phyloP scores from a whole-genome alignment of 2,888 invertebrate genomes.

The Caenorhabditis sp. region DNA sequence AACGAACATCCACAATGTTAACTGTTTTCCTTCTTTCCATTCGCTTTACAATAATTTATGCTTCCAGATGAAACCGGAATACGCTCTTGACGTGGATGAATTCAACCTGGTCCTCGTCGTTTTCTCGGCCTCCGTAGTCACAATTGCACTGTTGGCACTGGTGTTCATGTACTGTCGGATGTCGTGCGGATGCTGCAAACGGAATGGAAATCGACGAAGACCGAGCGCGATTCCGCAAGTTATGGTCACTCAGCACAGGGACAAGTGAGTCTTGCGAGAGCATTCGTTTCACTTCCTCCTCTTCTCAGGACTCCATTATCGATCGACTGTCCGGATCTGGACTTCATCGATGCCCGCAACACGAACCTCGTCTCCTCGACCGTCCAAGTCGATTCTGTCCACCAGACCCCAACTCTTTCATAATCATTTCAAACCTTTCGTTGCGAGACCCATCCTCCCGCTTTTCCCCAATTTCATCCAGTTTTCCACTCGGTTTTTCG shows the following conservation, averaged over 20 bases:
- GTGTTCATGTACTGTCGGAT: constrained; percentile 58
- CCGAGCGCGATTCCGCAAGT: constrained; percentile 58
- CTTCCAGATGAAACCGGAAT: constrained; percentile 10
- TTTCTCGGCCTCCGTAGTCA: constrained; percentile 48
- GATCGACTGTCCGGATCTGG: constrained; percentile 70
- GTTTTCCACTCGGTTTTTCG: background rate
- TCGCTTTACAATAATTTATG: too few relatives aligned
- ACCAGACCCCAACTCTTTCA: constrained; percentile 68
- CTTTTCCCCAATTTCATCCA: too few relatives aligned
- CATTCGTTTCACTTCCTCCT: background rate
- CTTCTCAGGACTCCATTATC: constrained; percentile 55
- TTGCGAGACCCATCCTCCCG: background rate
- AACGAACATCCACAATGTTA: too few relatives aligned
- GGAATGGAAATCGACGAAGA: constrained; percentile 15
- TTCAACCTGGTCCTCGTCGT: constrained; percentile 66
- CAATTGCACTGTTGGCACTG: constrained; percentile 41
- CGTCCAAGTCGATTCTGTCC: constrained; percentile 74
- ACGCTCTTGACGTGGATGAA: constrained; percentile 43
- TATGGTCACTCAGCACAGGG: constrained; percentile 57
- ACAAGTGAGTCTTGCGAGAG: constrained; percentile 23
- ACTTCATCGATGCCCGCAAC: constrained; percentile 77
- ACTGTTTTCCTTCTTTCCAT: too few relatives aligned
- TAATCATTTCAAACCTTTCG: constrained; percentile 8
- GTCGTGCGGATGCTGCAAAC: constrained; percentile 59
- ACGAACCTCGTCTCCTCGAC: constrained; percentile 77